Conservation (phyloP, 2,888 invertebrate genomes). For the Lampropteryx suffumata region DNA sequence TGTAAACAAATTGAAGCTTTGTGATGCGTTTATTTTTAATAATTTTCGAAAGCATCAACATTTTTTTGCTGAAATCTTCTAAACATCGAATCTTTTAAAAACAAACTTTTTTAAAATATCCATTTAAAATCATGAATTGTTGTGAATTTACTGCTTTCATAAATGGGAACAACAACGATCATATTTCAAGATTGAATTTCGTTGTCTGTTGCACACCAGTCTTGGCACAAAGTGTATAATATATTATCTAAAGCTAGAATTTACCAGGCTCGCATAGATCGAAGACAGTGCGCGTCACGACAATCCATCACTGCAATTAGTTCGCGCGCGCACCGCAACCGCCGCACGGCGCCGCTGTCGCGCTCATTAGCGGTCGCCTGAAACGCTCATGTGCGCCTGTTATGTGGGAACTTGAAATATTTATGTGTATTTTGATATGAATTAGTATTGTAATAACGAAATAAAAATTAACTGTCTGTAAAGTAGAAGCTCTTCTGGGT, state of each 20-base stretch:
- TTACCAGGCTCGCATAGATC: conserved; percentile 39
- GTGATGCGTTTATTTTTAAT: conserved; percentile 30
- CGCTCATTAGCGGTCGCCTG: conserved; percentile 75
- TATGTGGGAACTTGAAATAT: conserved; percentile 40
- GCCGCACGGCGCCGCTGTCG: conserved; percentile 70
- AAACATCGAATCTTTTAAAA: too few species aligned
- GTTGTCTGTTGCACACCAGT: too few species aligned
- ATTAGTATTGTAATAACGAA: conserved; percentile 7
- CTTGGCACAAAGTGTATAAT: too few species aligned
- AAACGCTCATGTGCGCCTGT: conserved; percentile 50
- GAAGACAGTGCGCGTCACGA: conserved; percentile 44
- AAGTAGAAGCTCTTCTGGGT: too few species aligned
- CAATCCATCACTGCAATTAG: conserved; percentile 78
- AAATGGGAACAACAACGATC: too few species aligned
- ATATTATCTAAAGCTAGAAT: neutral
- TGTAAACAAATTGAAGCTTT: conserved; percentile 47
- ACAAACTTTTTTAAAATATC: too few species aligned
- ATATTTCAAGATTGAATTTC: too few species aligned
- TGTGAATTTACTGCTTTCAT: too few species aligned
- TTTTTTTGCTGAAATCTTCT: too few species aligned
- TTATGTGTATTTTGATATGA: conserved; percentile 13
- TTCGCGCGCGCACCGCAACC: conserved; percentile 66
- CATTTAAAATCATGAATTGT: too few species aligned
- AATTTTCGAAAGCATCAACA: conserved; percentile 1
- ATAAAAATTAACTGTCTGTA: too few species aligned